Evolutionary conservation across 2,888 invertebrate species (phyloP), one percentile per base, ranked within the genome.

Genomic region (Ernsta delagoae): DNA sequence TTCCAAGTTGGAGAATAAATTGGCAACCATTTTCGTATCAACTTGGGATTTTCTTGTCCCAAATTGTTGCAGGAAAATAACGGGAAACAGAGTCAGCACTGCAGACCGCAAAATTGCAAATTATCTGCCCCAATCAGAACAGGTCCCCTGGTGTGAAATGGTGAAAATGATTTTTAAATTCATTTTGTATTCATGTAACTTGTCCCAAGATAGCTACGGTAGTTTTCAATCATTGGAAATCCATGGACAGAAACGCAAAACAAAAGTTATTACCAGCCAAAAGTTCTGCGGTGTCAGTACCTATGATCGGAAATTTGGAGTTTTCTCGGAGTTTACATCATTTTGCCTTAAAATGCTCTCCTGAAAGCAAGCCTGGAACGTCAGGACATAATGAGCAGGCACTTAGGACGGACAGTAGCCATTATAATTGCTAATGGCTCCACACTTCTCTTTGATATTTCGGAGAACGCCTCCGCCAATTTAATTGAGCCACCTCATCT

Each of bases 391-490:
- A 89, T 89, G 87, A 89, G 88, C 88, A 79, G 89, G 81, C 86
- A 89, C 89, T 89, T 82, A 82, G 62, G 71, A 69, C 79, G 79
- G 80, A 83, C 85, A 83, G 76, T 80, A 79, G 75, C 82, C 79
- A 89, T 90, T 90, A 89, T 88, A 90, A 90, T 90, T 90, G 89
- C 88, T 90, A 89, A 90, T 90, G 87, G 81, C 75, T 77, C 59
- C 66, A 59, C 78, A 68, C 69, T 73, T 72, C 78, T 81, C 83
- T 81, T 83, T 82, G 79, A 82, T 82, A 84, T 83, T 83, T 82
- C 70, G 70, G 72, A 70, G 72, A 69, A 70, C 73, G 66, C 61
- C 73, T 70, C 70, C 61, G 31, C 64, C 70, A 61, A 64, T 43
- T 34, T n/a, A 56, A 60, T 60, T n/a, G 60, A 70, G 60, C 34